Conservation (phyloP, 2,888 invertebrate species). For the Nesidiocoris tenuis region DNA sequence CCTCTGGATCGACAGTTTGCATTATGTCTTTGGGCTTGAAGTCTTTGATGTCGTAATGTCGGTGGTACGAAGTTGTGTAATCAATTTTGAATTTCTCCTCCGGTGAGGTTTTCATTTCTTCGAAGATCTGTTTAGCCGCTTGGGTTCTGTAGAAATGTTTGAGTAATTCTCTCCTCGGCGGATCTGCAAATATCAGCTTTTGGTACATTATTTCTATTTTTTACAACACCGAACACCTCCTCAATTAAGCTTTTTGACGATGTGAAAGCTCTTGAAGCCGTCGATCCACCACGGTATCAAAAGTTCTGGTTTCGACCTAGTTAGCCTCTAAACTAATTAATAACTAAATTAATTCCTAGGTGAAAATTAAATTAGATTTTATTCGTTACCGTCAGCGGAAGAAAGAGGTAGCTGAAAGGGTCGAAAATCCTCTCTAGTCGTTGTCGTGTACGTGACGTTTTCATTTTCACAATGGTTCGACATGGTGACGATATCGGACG, state of each 20-base stretch:
- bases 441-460: background rate
- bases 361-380: background rate
- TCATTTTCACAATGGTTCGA: background rate
- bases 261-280: background rate
- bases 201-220: too few species aligned
- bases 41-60: constrained; percentile 8
- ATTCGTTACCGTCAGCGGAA: background rate
- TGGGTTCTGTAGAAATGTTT: constrained; percentile 22
- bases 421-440: background rate
- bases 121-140: constrained; percentile 27
- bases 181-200: constrained; percentile 5
- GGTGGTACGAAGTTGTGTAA: constrained; percentile 22
- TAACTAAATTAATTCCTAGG: background rate
- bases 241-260: background rate
- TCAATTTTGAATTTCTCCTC: constrained; percentile 24
- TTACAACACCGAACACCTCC: too few species aligned
- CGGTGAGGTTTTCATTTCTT: constrained; percentile 24
- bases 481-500: too few species aligned
- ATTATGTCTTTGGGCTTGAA: constrained; percentile 27
- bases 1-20: constrained; percentile 33
- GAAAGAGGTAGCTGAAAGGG: too few species aligned
- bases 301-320: too few species aligned
- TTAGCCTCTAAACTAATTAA: too few species aligned
- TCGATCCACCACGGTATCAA: too few species aligned
- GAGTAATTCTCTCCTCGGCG: constrained; percentile 24